Evolutionary conservation across 2,797 vertebrate species (phyloP).

Genomic region (Hyperoplus immaculatus): DNA sequence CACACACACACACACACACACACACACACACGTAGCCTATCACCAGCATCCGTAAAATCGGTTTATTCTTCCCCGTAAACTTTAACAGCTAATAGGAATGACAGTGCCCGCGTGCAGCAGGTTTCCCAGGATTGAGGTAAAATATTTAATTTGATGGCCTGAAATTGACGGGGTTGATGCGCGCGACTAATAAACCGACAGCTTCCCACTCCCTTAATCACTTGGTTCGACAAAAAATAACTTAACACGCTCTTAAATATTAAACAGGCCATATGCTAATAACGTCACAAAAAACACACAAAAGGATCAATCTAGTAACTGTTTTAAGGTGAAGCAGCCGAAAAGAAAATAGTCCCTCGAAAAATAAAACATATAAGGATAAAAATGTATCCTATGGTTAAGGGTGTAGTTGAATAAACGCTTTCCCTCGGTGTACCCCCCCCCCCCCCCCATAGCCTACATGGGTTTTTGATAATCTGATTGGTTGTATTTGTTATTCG

Average conservation of each 20-base stretch:
- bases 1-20: slow-evolving; percentile 5
- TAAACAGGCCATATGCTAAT: not conserved
- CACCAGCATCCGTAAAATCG: slow-evolving; percentile 58
- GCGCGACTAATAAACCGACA: not conserved
- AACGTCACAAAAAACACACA: not conserved
- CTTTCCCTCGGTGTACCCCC: slow-evolving; percentile 61
- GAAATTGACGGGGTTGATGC: not conserved
- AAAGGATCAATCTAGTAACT: not conserved
- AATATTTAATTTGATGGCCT: slow-evolving; percentile 49
- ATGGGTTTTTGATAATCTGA: slow-evolving; percentile 69
- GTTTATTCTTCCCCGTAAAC: slow-evolving; percentile 50
- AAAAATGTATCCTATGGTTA: not conserved
- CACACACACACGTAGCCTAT: slow-evolving; percentile 8
- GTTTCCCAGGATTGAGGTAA: slow-evolving; percentile 34
- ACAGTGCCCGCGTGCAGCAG: slow-evolving; percentile 7
- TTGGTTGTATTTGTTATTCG: slow-evolving; percentile 75
- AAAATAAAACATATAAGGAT: not conserved
- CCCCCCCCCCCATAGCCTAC: slow-evolving; percentile 57
- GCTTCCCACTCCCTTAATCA: not conserved
- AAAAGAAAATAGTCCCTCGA: not conserved
- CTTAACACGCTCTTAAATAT: slow-evolving; percentile 1
- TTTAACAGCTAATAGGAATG: slow-evolving; percentile 38
- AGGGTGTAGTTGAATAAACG: slow-evolving; percentile 11
- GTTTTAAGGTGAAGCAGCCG: no score
- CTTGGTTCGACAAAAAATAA: not conserved